Conservation (phyloP, 1,140 invertebrate genomes). For the Stegodyphus mimosarum region DNA sequence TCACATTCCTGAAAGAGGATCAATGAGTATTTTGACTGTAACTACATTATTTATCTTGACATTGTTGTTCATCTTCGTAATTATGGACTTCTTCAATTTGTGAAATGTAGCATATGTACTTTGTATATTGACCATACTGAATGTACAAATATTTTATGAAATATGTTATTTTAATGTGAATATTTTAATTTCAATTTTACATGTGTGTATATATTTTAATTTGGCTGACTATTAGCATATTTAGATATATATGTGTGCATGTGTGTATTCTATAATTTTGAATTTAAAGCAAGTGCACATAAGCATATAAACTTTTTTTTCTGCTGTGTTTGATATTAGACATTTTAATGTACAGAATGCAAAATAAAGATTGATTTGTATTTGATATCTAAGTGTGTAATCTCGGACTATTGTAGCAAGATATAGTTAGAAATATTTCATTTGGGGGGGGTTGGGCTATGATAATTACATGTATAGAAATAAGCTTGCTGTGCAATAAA, state of each 20-base stretch:
- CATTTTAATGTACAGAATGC: no score
- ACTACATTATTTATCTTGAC: constrained; percentile 60
- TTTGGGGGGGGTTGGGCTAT: no score
- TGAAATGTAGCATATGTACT: constrained; percentile 15
- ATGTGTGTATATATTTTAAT: constrained; percentile 15
- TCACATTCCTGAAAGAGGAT: constrained; percentile 80
- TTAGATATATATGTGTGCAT: neutral
- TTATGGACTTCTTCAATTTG: constrained; percentile 63
- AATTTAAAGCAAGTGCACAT: neutral
- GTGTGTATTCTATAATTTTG: neutral
- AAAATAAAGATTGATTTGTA: no score
- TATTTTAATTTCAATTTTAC: constrained; percentile 37
- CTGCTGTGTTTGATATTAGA: no score
- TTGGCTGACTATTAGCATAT: neutral
- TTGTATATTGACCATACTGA: constrained; percentile 1
- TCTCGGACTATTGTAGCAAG: no score
- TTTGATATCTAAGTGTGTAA: no score
- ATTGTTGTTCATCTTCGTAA: constrained; percentile 62
- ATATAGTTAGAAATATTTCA: no score
- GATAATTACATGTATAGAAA: no score
- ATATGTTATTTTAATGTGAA: constrained; percentile 12
- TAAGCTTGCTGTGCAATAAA: no score
- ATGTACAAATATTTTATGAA: constrained; percentile 20
- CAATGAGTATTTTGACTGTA: constrained; percentile 63
- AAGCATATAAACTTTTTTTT: no score